Percentiles rank a stretch among this genome's conserved stretches.
These are phyloP conservation scores for Crenuchus spilurus DNA, from an alignment of 2,797 vertebrate genomes.

Conservation along the genomic window DNA sequence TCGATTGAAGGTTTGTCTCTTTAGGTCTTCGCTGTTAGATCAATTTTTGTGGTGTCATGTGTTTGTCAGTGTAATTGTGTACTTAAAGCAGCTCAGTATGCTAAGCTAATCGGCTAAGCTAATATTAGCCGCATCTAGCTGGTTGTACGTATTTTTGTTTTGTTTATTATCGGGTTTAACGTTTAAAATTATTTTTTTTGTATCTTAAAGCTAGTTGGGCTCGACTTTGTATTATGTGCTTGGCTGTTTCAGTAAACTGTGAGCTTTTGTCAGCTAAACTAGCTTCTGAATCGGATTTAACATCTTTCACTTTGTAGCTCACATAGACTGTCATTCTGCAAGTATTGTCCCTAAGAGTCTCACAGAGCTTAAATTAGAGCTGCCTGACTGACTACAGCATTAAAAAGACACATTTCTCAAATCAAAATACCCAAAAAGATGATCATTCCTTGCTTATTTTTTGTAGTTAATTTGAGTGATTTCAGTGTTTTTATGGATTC, in stretches of 20 bases:
- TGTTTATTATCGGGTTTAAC: too few relatives aligned
- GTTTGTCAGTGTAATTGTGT: background rate
- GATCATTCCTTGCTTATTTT: background rate
- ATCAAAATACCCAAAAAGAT: too few relatives aligned
- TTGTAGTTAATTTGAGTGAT: background rate
- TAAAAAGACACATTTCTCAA: too few relatives aligned
- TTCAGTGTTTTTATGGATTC: background rate
- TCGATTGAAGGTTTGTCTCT: background rate
- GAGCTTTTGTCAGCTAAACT: too few relatives aligned
- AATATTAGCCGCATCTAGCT: background rate
- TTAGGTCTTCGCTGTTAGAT: background rate
- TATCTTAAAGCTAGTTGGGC: too few relatives aligned
- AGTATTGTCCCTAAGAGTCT: background rate
- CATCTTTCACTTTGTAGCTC: too few relatives aligned
- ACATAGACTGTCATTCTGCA: background rate
- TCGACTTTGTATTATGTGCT: too few relatives aligned
- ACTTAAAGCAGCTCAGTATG: background rate
- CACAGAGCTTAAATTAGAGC: background rate
- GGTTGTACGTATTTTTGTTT: too few relatives aligned
- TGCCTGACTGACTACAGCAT: background rate
- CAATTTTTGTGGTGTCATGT: background rate
- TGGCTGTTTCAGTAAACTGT: too few relatives aligned
- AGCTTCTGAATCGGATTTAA: too few relatives aligned
- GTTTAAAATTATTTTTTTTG: too few relatives aligned
- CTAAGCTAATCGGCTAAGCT: background rate